Evolutionary conservation across 2,888 invertebrate species (phyloP).

Genomic region (Mimachlamys varia): DNA sequence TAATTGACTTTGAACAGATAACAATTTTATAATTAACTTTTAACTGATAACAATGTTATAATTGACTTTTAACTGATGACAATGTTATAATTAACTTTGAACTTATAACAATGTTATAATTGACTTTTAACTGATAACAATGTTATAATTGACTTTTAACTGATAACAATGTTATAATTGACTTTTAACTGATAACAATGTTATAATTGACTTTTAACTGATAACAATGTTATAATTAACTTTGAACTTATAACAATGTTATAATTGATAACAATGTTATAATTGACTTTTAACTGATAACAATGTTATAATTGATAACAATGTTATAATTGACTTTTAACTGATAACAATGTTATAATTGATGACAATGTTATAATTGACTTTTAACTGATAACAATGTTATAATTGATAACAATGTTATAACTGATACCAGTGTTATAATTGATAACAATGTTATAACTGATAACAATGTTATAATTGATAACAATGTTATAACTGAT

Average conservation of each 20-base stretch:
- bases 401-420: not conserved
- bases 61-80: not conserved
- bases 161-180: not conserved
- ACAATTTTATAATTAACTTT: not conserved
- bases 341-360: not conserved
- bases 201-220: not conserved
- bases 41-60: not conserved
- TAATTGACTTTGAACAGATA: no score
- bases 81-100: not conserved
- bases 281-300: not conserved
- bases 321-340: not conserved
- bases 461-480: conserved; percentile 2
- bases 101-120: not conserved
- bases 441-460: not conserved
- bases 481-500: not conserved
- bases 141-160: not conserved
- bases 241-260: not conserved
- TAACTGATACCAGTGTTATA: not conserved
- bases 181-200: not conserved
- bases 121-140: not conserved
- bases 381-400: not conserved
- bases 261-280: not conserved
- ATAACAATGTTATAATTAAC: not conserved
- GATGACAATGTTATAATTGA: not conserved
- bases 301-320: not conserved